A percentile compares a stretch with the other conserved stretches of the same genome.
Conservation (phyloP, 2,888 invertebrate genomes). For the Cataglyphis livida region DNA sequence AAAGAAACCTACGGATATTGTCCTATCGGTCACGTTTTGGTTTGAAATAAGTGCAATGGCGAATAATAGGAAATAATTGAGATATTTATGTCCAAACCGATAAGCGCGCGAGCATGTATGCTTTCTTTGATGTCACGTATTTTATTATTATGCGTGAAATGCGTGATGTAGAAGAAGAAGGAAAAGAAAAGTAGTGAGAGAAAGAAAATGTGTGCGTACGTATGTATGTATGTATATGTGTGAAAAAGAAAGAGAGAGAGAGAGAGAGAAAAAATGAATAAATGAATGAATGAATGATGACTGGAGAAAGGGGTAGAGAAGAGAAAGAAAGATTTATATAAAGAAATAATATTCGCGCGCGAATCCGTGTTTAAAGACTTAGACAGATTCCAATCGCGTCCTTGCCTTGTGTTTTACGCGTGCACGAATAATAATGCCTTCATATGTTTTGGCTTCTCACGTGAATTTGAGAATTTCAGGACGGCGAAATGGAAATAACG, state of each 20-base stretch:
- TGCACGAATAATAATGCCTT: slow-evolving; percentile 81
- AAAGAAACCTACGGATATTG: slow-evolving; percentile 7
- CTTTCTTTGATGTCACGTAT: slow-evolving; percentile 59
- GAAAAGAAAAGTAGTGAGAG: slow-evolving; percentile 1
- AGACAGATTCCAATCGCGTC: slow-evolving; percentile 60
- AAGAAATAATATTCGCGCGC: slow-evolving; percentile 51
- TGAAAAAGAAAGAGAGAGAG: neutral
- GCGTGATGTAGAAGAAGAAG: slow-evolving; percentile 51
- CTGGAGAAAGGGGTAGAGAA: neutral
- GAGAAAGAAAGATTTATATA: slow-evolving; percentile 28
- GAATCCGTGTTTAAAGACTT: slow-evolving; percentile 56
- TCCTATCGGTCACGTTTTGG: slow-evolving; percentile 51
- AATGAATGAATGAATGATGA: slow-evolving; percentile 16
- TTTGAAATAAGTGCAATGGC: slow-evolving; percentile 46
- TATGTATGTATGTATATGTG: no score
- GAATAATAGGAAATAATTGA: slow-evolving; percentile 56
- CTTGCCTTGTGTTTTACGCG: slow-evolving; percentile 68
- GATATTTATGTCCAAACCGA: slow-evolving; percentile 61
- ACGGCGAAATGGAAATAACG: slow-evolving; percentile 67
- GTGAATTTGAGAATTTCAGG: slow-evolving; percentile 72
- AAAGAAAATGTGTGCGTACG: neutral
- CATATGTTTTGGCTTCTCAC: slow-evolving; percentile 85
- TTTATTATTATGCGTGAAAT: slow-evolving; percentile 61
- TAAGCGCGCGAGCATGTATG: slow-evolving; percentile 58
- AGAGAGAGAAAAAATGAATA: slow-evolving; percentile 20